A percentile compares a stretch with the other conserved stretches of the same genome.
These are phyloP conservation scores for Lasioglossum oenotherae DNA, from an alignment of 2,888 invertebrate genomes.

Conservation along the genomic window DNA sequence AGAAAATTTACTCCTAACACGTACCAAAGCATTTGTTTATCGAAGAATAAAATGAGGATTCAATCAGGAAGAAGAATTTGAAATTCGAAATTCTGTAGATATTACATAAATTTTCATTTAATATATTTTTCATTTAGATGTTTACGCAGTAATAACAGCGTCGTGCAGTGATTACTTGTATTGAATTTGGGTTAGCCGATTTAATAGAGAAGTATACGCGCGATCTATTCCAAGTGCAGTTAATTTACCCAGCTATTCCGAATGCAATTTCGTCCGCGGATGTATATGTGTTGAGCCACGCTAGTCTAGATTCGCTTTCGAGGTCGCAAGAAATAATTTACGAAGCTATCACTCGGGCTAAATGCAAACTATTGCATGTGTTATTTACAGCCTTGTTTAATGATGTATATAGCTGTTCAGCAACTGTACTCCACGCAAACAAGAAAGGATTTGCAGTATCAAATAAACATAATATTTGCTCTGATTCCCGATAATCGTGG, in stretches of 20 bases:
- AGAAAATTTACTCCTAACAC: not conserved
- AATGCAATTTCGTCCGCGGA: slow-evolving; percentile 17
- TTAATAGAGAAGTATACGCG: not conserved
- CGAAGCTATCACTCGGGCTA: slow-evolving; percentile 20
- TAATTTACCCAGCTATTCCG: not conserved
- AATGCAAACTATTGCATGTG: slow-evolving; percentile 25
- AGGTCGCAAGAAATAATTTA: slow-evolving; percentile 36
- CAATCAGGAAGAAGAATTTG: not conserved
- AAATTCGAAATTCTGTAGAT: not conserved
- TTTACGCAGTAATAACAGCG: too few relatives aligned
- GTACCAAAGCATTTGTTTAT: not conserved
- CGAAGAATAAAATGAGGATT: not conserved
- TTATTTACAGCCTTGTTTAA: slow-evolving; percentile 16
- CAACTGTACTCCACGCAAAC: not conserved
- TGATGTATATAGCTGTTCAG: not conserved
- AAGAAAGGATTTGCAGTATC: not conserved
- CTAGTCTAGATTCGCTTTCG: slow-evolving; percentile 21
- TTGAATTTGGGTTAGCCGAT: not conserved
- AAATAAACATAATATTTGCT: slow-evolving; percentile 15
- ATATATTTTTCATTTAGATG: too few relatives aligned
- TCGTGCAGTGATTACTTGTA: not conserved
- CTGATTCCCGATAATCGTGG: not conserved
- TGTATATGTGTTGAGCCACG: slow-evolving; percentile 3
- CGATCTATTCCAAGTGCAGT: slow-evolving; percentile 14
- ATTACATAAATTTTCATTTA: not conserved